Conservation (phyloP, 2,797 vertebrate species). For the Halcyon leucocephala region DNA sequence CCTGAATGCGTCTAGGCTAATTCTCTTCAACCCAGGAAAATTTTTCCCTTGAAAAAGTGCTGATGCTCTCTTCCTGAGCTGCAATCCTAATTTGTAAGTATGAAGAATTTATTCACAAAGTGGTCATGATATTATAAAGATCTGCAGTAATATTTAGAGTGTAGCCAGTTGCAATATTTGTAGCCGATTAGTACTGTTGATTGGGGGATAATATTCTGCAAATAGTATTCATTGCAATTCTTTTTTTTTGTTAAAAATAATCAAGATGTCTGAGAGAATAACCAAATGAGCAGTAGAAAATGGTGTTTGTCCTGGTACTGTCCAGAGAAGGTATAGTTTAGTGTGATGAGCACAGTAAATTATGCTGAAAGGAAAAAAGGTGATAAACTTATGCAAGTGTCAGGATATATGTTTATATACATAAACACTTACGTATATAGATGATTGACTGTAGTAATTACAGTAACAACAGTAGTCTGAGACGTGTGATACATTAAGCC, state of each 20-base stretch:
- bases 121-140: fast-evolving
- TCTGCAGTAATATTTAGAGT: neutral
- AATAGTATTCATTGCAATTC: neutral
- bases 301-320: neutral
- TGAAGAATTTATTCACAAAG: neutral
- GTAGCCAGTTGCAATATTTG: neutral
- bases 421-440: neutral
- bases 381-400: neutral
- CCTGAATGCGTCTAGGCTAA: neutral
- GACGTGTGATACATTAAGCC: neutral
- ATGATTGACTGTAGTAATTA: neutral
- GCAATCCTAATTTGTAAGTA: neutral
- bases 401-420: neutral
- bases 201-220: neutral
- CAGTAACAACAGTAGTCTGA: neutral
- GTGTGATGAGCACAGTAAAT: neutral
- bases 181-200: neutral
- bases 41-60: neutral
- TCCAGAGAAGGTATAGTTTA: neutral
- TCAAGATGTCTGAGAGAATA: neutral
- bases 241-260: neutral
- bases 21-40: neutral
- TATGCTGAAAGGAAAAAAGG: neutral
- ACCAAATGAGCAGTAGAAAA: neutral
- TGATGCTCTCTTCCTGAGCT: neutral